phyloP scores from a whole-genome alignment of 2,113 vertebrate genomes.

The Centropus unirufus region DNA sequence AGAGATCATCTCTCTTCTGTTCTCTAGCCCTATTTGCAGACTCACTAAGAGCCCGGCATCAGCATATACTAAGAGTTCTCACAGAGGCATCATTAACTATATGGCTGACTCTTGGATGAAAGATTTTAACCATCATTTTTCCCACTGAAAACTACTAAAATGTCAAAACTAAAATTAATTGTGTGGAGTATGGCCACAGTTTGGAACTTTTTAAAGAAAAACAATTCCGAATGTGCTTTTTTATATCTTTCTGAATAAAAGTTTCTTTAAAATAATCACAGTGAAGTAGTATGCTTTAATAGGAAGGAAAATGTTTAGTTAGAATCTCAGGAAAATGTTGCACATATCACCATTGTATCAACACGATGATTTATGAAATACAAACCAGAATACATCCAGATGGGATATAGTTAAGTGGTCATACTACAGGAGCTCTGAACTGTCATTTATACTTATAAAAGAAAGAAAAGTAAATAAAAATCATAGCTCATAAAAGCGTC shows the following conservation, averaged over 20 bases:
- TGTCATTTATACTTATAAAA: conserved; percentile 61
- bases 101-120: neutral
- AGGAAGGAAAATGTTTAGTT: conserved; percentile 13
- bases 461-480: conserved; percentile 27
- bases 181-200: neutral
- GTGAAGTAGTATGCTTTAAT: neutral
- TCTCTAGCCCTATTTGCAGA: neutral
- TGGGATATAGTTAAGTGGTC: conserved; percentile 33
- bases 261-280: neutral
- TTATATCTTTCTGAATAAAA: neutral
- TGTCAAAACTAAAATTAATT: neutral
- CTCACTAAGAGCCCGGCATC: neutral
- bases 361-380: conserved; percentile 71
- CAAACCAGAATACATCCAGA: conserved; percentile 67
- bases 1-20: neutral
- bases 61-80: neutral
- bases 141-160: neutral
- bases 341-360: conserved; percentile 67
- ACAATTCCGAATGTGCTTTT: neutral
- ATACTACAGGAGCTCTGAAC: conserved; percentile 44
- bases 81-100: neutral
- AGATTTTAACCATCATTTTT: neutral
- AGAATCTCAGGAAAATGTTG: conserved; percentile 70
- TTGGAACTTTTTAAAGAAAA: neutral
- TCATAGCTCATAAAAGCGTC: neutral